phyloP scores from a whole-genome alignment of 2,888 invertebrate genomes.

The Drosophila kanekoi region DNA sequence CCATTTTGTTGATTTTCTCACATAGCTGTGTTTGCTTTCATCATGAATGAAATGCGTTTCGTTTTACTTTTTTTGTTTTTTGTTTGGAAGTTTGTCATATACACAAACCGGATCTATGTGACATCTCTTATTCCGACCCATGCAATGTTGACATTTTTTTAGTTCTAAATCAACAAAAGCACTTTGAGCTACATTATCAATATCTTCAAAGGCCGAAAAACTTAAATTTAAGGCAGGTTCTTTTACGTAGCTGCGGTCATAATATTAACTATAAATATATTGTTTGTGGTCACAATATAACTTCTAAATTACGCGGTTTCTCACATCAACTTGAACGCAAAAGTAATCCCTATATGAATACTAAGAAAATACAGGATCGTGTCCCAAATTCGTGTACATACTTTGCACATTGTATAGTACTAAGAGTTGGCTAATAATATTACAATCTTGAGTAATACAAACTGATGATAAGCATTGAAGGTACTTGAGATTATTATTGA shows the following conservation, averaged over 20 bases:
- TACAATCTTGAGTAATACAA: too few species aligned
- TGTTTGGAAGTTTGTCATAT: neutral
- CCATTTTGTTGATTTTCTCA: slow-evolving; percentile 32
- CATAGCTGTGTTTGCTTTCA: slow-evolving; percentile 16
- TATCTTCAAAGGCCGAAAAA: neutral
- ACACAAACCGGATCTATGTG: slow-evolving; percentile 27
- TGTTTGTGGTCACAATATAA: too few species aligned
- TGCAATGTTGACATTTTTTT: slow-evolving; percentile 15
- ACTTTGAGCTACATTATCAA: neutral
- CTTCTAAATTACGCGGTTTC: too few species aligned
- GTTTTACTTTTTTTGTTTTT: neutral
- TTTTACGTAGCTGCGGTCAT: neutral
- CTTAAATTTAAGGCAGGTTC: neutral
- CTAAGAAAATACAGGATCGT: too few species aligned
- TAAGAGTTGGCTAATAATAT: too few species aligned
- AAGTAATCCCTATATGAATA: neutral
- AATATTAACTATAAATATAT: too few species aligned
- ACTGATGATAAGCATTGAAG: neutral
- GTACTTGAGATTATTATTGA: neutral
- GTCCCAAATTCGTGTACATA: too few species aligned
- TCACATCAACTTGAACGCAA: neutral
- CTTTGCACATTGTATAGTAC: too few species aligned
- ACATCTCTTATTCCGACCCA: neutral
- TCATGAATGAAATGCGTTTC: slow-evolving; percentile 42
- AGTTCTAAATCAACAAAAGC: neutral